Evolutionary conservation across 2,888 invertebrate genomes (phyloP), one percentile per base, ranked within the genome.

Genomic region (Brachycybe producta): DNA sequence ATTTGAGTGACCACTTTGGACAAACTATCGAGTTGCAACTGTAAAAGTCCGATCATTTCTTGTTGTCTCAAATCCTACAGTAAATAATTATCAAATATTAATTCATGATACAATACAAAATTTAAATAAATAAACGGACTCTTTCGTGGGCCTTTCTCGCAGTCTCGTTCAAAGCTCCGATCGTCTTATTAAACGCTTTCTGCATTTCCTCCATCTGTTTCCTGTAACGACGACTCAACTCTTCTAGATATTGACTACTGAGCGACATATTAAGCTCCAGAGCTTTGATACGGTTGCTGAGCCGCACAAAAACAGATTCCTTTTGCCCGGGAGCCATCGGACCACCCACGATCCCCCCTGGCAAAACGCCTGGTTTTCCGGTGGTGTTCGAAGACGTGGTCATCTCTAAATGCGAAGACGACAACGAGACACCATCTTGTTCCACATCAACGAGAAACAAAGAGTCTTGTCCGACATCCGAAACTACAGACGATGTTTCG

Each of bases 121-220:
- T 11, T 11, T 11, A 30, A 30, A 8, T 30, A 30, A n/a, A 44
- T 17, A 24, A 13, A 53, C 58, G 53, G 49, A 64, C 67, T 59
- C 58, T 62, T 57, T 82, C 82, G 57, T 76, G 76, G 55, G 77
- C 76, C 57, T 75, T 77, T 42, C 56, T 58, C 2, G 65, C 61
- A 2, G 64, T 63, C 47, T 66, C 65, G 41, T 62, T 63, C 4
- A 70, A 75, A 43, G 79, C 76, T 23, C 74, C 71, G 28, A 86
- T 74, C 0, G 85, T 84, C 60, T 83, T 83, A 58, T 85, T 82
- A 58, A 88, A 75, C 3, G 84, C 77, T 58, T 78, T 76, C 66
- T 91, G 88, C 78, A 92, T 82, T 62, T 94, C 94, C 67, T 95
- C 94, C 44, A 92, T 91, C 71, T 95, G 94, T 60, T 86, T 88